Conservation (phyloP, 1,140 invertebrate genomes). For the Drosophila pseudoananassae region DNA sequence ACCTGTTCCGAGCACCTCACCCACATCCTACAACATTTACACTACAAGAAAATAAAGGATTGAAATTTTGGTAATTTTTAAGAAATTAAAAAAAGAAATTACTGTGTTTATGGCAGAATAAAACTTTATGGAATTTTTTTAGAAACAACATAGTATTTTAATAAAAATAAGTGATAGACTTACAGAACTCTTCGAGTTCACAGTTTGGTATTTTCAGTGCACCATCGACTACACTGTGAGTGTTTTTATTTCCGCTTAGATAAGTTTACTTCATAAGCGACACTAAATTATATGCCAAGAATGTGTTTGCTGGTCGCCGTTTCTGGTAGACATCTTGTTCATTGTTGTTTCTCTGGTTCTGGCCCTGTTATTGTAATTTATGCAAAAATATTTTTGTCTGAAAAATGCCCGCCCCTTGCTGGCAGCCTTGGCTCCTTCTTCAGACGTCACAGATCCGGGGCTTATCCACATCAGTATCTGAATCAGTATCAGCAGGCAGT, state of each 20-base stretch:
- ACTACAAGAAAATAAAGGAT: slow-evolving; percentile 12
- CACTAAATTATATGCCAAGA: slow-evolving; percentile 80
- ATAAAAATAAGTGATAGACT: too few relatives aligned
- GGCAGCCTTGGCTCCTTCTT: slow-evolving; percentile 24
- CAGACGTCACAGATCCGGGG: slow-evolving; percentile 23
- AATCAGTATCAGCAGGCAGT: slow-evolving; percentile 25
- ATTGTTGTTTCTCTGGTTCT: slow-evolving; percentile 64
- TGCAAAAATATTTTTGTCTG: slow-evolving; percentile 79
- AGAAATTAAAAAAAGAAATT: too few relatives aligned
- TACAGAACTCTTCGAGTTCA: too few relatives aligned
- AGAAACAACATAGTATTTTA: too few relatives aligned
- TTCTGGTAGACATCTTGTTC: slow-evolving; percentile 78
- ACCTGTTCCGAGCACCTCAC: slow-evolving; percentile 64
- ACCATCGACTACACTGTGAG: slow-evolving; percentile 19
- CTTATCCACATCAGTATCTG: slow-evolving; percentile 42
- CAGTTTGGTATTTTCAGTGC: background rate
- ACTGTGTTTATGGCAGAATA: too few relatives aligned
- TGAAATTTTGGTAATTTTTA: too few relatives aligned
- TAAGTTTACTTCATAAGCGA: slow-evolving; percentile 82
- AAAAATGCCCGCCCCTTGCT: slow-evolving; percentile 62
- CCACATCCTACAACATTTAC: slow-evolving; percentile 10
- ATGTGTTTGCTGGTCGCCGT: slow-evolving; percentile 59
- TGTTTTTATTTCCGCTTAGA: slow-evolving; percentile 80
- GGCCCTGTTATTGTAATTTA: slow-evolving; percentile 77
- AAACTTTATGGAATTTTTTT: too few relatives aligned